Percentiles rank a stretch among this genome's conserved stretches.
Conservation (phyloP, 1,140 invertebrate species). For the Drosophila arizonae region DNA sequence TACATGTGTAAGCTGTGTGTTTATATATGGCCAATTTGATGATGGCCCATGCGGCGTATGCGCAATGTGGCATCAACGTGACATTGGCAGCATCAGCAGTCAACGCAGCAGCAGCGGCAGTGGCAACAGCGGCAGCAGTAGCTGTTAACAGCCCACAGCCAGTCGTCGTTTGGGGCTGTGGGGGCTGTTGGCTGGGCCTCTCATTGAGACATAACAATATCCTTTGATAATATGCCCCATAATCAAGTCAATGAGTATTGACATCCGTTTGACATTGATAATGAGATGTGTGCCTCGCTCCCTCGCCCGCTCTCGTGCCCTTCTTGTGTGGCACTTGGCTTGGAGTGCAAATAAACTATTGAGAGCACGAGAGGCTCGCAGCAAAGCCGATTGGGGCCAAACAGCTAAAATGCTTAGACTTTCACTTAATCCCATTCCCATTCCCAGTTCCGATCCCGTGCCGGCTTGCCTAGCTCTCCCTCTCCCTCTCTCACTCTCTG, state of each 20-base stretch:
- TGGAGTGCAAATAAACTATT: slow-evolving; percentile 53
- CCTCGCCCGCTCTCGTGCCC: not conserved
- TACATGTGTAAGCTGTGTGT: slow-evolving; percentile 3
- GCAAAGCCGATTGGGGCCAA: slow-evolving; percentile 25
- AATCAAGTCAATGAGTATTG: slow-evolving; percentile 72
- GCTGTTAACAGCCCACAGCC: slow-evolving; percentile 43
- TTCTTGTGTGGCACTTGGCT: slow-evolving; percentile 27
- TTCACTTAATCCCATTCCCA: slow-evolving; percentile 29
- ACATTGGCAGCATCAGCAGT: slow-evolving; percentile 59
- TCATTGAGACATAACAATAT: slow-evolving; percentile 79
- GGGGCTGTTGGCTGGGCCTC: slow-evolving; percentile 9
- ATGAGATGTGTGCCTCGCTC: slow-evolving; percentile 48
- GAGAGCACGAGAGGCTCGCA: slow-evolving; percentile 29
- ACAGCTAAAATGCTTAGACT: slow-evolving; percentile 40
- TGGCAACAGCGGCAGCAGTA: slow-evolving; percentile 30
- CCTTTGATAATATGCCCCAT: slow-evolving; percentile 75
- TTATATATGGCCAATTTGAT: slow-evolving; percentile 41
- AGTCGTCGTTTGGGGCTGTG: slow-evolving; percentile 16
- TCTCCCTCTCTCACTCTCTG: too few relatives aligned
- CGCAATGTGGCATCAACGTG: slow-evolving; percentile 57
- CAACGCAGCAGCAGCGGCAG: slow-evolving; percentile 1
- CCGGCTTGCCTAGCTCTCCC: not conserved
- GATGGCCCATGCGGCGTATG: slow-evolving; percentile 64
- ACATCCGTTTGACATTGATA: slow-evolving; percentile 80
- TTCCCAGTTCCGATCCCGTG: too few relatives aligned